phyloP scores from a whole-genome alignment of 2,888 invertebrate genomes.

The Candidula unifasciata region DNA sequence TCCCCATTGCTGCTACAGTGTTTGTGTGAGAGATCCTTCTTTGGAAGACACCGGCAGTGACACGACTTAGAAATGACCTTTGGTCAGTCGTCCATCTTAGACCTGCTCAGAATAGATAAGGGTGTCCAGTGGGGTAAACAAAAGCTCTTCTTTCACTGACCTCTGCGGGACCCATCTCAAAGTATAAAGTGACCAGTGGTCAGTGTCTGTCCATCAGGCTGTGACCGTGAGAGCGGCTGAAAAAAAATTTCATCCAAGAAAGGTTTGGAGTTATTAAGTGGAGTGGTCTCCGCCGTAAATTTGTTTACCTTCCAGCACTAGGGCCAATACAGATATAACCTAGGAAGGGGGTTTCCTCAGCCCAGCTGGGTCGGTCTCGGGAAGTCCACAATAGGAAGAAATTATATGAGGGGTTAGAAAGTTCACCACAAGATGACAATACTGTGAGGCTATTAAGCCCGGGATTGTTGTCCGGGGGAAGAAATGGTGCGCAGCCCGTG shows the following conservation, averaged over 20 bases:
- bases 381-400: constrained; percentile 9
- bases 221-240: constrained; percentile 11
- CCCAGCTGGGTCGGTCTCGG: background rate
- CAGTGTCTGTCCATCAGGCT: constrained; percentile 28
- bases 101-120: constrained; percentile 46
- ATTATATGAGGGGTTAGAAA: constrained; percentile 25
- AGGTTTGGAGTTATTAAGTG: constrained; percentile 40
- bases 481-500: constrained; percentile 1
- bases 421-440: constrained; percentile 18
- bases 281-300: constrained; percentile 30
- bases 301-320: constrained; percentile 38
- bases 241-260: background rate
- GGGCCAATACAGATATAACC: constrained; percentile 12
- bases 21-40: constrained; percentile 13
- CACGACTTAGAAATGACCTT: constrained; percentile 37
- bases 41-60: background rate
- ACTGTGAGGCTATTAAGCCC: constrained; percentile 26
- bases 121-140: constrained; percentile 36
- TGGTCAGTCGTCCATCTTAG: constrained; percentile 40
- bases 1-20: background rate
- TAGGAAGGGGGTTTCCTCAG: constrained; percentile 4
- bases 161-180: constrained; percentile 23
- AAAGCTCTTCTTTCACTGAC: constrained; percentile 8
- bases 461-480: constrained; percentile 2
- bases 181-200: constrained; percentile 42